These are phyloP conservation scores for Cichlasoma orientale DNA, from an alignment of 2,797 vertebrate genomes.

Conservation along the genomic window DNA sequence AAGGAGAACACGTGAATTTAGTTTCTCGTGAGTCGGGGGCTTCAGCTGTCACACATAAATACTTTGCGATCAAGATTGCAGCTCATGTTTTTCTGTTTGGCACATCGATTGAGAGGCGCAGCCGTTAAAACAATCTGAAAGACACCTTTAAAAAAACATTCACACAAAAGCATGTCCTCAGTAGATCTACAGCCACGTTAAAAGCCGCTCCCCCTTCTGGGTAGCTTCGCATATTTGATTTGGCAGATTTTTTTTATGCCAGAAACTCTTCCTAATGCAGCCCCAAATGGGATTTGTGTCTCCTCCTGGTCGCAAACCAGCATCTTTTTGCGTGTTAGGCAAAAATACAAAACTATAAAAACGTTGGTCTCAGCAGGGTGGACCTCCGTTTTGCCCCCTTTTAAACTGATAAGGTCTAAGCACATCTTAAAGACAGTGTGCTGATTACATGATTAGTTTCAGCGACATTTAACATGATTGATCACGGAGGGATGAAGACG, in stretches of 20 bases:
- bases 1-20: background rate
- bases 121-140: too few species aligned
- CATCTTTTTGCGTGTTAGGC: rapidly evolving
- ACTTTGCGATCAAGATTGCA: background rate
- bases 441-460: background rate
- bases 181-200: background rate
- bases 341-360: background rate
- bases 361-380: background rate
- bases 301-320: background rate
- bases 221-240: background rate
- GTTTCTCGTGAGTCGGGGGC: background rate
- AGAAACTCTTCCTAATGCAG: background rate
- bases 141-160: background rate
- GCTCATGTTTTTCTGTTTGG: background rate
- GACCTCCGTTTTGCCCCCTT: background rate
- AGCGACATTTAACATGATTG: background rate
- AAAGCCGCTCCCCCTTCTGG: background rate
- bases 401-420: background rate
- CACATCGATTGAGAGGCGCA: background rate
- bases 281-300: rapidly evolving
- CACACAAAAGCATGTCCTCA: background rate
- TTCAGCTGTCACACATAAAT: background rate
- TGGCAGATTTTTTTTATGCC: background rate
- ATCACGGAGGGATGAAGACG: background rate
- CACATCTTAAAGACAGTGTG: background rate